Conservation (phyloP, 1,140 invertebrate species). For the Drosophila watanabei region DNA sequence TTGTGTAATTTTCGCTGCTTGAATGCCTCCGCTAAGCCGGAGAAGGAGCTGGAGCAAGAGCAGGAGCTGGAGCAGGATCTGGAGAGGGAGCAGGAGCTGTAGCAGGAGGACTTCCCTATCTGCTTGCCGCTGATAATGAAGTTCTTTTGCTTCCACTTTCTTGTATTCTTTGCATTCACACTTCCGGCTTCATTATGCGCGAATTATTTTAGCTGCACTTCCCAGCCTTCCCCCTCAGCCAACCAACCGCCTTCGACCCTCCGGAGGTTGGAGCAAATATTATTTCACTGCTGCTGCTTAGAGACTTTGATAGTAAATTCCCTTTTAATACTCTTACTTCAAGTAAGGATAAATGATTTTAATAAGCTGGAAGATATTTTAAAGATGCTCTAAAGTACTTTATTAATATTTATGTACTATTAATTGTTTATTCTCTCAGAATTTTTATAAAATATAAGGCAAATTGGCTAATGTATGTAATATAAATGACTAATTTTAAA, state of each 20-base stretch:
- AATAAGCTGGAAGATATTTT: no score
- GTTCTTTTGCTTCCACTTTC: slow-evolving; percentile 70
- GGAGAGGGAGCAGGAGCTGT: background rate
- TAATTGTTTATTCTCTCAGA: no score
- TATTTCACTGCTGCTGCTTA: slow-evolving; percentile 34
- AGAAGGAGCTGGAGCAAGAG: background rate
- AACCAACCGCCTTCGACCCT: background rate
- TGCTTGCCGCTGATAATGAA: slow-evolving; percentile 70
- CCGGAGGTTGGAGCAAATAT: slow-evolving; percentile 49
- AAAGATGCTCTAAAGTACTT: background rate
- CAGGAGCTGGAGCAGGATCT: no score
- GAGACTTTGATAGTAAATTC: slow-evolving; percentile 48
- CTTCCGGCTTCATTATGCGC: slow-evolving; percentile 82
- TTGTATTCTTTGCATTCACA: slow-evolving; percentile 77
- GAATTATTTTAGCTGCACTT: slow-evolving; percentile 83
- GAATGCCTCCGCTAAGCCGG: slow-evolving; percentile 47
- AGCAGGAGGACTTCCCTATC: slow-evolving; percentile 13
- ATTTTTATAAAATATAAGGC: background rate
- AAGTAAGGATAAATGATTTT: background rate
- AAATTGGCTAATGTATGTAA: background rate
- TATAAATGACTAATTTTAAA: background rate
- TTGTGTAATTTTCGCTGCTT: slow-evolving; percentile 76
- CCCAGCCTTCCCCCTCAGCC: background rate
- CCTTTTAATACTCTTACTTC: slow-evolving; percentile 10
- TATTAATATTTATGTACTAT: background rate